Evolutionary conservation across 2,888 invertebrate genomes (phyloP).

Genomic region (Drosophila melanocephala): DNA sequence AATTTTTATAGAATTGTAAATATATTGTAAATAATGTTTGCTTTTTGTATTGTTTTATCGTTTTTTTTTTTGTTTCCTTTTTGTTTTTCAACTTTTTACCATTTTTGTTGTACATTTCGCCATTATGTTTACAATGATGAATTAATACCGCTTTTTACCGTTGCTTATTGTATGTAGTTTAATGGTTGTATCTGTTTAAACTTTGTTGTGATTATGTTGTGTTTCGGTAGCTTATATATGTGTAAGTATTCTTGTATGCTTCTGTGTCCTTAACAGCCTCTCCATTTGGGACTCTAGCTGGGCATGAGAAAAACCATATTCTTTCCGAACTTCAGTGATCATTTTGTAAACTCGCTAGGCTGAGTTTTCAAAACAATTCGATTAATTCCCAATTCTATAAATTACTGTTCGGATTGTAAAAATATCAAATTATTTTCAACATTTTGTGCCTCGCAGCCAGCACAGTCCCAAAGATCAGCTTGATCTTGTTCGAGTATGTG

Average conservation of each 20-base stretch:
- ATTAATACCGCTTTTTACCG: conserved; percentile 66
- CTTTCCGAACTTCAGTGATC: conserved; percentile 8
- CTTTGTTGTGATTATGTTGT: conserved; percentile 63
- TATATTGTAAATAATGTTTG: conserved; percentile 80
- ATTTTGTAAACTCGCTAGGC: not conserved
- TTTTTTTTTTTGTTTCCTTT: conserved; percentile 30
- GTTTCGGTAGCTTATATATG: conserved; percentile 53
- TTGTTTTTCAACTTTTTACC: conserved; percentile 56
- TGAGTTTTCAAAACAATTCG: not conserved
- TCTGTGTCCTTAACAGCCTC: conserved; percentile 16
- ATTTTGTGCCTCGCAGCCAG: not conserved
- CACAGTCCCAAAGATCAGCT: conserved; percentile 27
- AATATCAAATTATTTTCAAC: conserved; percentile 20
- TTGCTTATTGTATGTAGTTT: conserved; percentile 69
- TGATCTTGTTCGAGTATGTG: conserved; percentile 55
- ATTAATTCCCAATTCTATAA: conserved; percentile 9
- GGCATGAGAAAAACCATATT: conserved; percentile 2
- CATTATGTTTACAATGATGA: conserved; percentile 53
- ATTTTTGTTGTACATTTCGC: conserved; percentile 77
- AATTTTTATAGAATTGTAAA: conserved; percentile 79
- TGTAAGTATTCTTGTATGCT: conserved; percentile 34
- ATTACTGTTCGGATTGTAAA: conserved; percentile 2
- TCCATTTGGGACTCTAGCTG: conserved; percentile 11
- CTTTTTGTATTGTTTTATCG: conserved; percentile 55
- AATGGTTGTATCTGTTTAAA: conserved; percentile 50